A percentile compares a stretch with the other conserved stretches of the same genome.
Conservation (phyloP, 2,113 vertebrate species). For the Atrichornis clamosus region DNA sequence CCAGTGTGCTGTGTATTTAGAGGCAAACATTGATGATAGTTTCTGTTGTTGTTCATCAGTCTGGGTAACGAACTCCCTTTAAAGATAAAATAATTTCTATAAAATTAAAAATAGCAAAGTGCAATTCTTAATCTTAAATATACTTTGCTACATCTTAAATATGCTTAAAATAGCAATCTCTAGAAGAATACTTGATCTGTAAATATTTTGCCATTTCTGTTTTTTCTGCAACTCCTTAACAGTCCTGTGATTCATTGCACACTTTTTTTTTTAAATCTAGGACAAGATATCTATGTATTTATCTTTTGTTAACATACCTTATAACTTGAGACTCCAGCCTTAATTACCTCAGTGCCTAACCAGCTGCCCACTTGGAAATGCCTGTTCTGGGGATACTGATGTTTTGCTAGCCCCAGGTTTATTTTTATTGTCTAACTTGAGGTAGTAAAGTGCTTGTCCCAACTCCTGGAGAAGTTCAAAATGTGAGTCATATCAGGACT, state of each 20-base stretch:
- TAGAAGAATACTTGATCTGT: background rate
- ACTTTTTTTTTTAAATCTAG: background rate
- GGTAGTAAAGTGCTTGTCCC: background rate
- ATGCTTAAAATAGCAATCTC: background rate
- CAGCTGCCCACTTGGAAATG: background rate
- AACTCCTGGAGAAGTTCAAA: background rate
- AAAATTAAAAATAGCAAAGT: background rate
- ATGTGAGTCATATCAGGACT: background rate
- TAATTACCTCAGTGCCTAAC: background rate
- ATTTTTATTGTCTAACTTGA: background rate
- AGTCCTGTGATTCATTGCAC: background rate
- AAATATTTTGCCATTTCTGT: background rate
- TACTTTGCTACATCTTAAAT: background rate
- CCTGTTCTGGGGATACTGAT: background rate
- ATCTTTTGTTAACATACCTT: background rate
- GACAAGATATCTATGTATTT: background rate
- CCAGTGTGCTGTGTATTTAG: background rate
- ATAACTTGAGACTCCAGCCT: background rate
- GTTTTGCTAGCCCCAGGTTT: background rate
- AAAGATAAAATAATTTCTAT: background rate
- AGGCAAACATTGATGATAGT: background rate
- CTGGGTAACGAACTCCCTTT: background rate
- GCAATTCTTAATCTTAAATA: background rate
- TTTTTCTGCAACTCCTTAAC: background rate
- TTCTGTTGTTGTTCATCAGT: background rate